phyloP scores from a whole-genome alignment of 2,113 vertebrate species.

The Rana temporaria region DNA sequence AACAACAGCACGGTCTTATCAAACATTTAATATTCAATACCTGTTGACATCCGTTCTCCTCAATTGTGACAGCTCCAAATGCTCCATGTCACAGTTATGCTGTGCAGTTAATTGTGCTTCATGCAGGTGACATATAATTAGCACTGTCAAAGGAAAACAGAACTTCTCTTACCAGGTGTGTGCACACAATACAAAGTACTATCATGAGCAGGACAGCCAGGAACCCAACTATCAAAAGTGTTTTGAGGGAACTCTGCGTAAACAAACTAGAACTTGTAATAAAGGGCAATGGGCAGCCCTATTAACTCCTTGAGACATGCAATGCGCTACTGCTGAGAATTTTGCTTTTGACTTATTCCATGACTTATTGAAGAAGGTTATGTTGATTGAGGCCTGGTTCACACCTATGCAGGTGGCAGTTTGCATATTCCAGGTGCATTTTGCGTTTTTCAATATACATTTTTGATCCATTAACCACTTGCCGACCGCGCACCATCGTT shows the following conservation, averaged over 20 bases:
- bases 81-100: constrained; percentile 3
- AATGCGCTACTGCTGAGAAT: background rate
- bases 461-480: too few species aligned
- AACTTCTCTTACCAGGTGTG: constrained; percentile 43
- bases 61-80: constrained; percentile 45
- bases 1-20: constrained; percentile 36
- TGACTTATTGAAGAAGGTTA: background rate
- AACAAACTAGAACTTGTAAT: constrained; percentile 1
- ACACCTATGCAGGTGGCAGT: too few species aligned
- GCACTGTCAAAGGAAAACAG: constrained; percentile 9
- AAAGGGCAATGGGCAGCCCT: background rate
- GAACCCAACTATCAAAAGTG: constrained; percentile 21
- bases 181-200: constrained; percentile 20
- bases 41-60: constrained; percentile 37
- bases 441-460: too few species aligned
- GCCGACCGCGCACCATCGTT: too few species aligned
- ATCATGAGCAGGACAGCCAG: constrained; percentile 21
- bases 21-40: constrained; percentile 31
- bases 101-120: constrained; percentile 26
- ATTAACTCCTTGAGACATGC: background rate
- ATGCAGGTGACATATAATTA: constrained; percentile 27
- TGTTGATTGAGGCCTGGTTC: too few species aligned
- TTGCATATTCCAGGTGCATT: too few species aligned
- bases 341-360: background rate
- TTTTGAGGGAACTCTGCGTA: background rate